Conservation (phyloP, 2,888 invertebrate species). For the Meiosimyza platycephala region DNA sequence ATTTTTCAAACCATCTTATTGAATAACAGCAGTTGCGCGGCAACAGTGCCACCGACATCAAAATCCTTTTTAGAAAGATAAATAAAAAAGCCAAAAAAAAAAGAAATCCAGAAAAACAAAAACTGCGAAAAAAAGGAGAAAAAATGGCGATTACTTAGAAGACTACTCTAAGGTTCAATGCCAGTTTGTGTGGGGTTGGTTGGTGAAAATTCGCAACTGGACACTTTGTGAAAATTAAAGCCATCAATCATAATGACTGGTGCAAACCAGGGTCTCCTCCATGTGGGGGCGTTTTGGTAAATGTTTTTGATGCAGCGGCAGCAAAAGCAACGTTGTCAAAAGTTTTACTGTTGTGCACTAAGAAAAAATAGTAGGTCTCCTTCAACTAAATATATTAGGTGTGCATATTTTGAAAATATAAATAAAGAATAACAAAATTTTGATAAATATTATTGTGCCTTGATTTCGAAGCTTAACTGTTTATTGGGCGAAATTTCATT, state of each 20-base stretch:
- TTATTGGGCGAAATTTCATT: no score
- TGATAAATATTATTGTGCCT: no score
- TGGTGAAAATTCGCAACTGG: constrained; percentile 38
- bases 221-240: constrained; percentile 46
- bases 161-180: neutral
- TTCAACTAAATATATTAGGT: no score
- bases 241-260: constrained; percentile 46
- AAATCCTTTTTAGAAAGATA: constrained; percentile 21
- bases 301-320: no score
- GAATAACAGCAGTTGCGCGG: neutral
- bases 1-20: no score
- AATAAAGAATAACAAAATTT: no score
- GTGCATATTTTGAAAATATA: no score
- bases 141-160: constrained; percentile 23
- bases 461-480: no score
- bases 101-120: neutral
- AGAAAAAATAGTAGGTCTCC: no score
- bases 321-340: no score
- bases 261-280: neutral
- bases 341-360: no score
- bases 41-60: neutral
- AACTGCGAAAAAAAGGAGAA: neutral
- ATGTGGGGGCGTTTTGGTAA: neutral
- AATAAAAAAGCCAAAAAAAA: constrained; percentile 42
- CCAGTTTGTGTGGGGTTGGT: neutral